These are phyloP conservation scores for Pipistrellus nathusii DNA, from an alignment of 2,797 vertebrate species.

Conservation along the genomic window DNA sequence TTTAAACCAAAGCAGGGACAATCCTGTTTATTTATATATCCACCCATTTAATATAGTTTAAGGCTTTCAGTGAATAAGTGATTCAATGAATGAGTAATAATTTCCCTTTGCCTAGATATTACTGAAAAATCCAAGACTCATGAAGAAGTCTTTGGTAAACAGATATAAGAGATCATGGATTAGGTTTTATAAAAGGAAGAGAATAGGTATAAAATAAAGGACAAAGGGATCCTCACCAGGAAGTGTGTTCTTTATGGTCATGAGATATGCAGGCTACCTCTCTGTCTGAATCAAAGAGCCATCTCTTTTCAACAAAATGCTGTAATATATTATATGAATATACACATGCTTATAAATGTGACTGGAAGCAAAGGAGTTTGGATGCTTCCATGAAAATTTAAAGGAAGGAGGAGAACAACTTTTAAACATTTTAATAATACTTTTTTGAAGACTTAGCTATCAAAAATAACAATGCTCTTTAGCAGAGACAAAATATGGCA, in stretches of 20 bases:
- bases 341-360: not conserved
- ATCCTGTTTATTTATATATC: too few relatives aligned
- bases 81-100: not conserved
- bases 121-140: not conserved
- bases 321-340: not conserved
- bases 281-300: not conserved
- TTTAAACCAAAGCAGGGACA: not conserved
- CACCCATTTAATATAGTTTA: not conserved
- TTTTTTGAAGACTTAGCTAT: not conserved
- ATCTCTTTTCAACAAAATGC: not conserved
- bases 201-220: not conserved
- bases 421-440: not conserved
- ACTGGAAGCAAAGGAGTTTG: not conserved
- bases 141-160: not conserved
- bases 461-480: not conserved
- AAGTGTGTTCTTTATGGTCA: not conserved
- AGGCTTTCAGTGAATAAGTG: not conserved
- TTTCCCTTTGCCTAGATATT: not conserved
- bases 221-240: not conserved
- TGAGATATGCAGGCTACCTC: not conserved
- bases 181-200: not conserved
- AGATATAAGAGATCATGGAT: not conserved
- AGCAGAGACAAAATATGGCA: not conserved
- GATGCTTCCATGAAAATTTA: not conserved
- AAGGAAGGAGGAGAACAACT: not conserved